These are phyloP conservation scores for Halichoeres trimaculatus DNA, from an alignment of 2,113 vertebrate genomes.

Conservation along the genomic window DNA sequence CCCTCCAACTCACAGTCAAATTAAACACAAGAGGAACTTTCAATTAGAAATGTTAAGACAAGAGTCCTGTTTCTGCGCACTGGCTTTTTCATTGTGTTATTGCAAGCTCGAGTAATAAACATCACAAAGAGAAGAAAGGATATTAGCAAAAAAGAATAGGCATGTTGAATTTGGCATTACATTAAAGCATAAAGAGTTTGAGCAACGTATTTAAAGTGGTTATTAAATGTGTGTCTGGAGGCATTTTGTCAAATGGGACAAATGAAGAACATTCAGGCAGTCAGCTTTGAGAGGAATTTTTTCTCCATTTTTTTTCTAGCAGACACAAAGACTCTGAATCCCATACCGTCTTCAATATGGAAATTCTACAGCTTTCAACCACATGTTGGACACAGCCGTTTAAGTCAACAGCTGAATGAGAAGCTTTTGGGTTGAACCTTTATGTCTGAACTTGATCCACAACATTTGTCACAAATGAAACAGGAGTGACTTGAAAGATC, in stretches of 20 bases:
- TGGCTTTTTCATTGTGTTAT: neutral
- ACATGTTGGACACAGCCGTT: conserved; percentile 45
- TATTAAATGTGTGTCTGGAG: conserved; percentile 51
- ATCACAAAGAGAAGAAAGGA: conserved; percentile 22
- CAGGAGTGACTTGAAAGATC: neutral
- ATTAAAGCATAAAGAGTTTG: conserved; percentile 33
- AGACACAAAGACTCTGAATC: conserved; percentile 26
- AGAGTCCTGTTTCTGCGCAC: neutral
- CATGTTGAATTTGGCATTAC: conserved; percentile 30
- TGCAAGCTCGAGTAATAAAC: conserved; percentile 1
- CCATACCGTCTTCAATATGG: neutral
- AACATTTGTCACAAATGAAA: neutral
- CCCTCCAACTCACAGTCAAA: neutral
- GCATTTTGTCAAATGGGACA: conserved; percentile 49
- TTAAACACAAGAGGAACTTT: conserved; percentile 12
- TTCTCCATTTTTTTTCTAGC: neutral
- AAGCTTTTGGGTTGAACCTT: conserved; percentile 16
- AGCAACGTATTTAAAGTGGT: conserved; percentile 44
- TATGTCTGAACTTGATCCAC: neutral
- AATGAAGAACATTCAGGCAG: conserved; percentile 40
- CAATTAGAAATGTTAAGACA: neutral
- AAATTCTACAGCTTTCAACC: conserved; percentile 47
- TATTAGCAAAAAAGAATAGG: conserved; percentile 13
- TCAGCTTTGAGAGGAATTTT: neutral
- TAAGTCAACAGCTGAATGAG: neutral